Evolutionary conservation across 1,140 invertebrate genomes (phyloP), one percentile per base, ranked within the genome.

Genomic region (Drosophila prosaltans): DNA sequence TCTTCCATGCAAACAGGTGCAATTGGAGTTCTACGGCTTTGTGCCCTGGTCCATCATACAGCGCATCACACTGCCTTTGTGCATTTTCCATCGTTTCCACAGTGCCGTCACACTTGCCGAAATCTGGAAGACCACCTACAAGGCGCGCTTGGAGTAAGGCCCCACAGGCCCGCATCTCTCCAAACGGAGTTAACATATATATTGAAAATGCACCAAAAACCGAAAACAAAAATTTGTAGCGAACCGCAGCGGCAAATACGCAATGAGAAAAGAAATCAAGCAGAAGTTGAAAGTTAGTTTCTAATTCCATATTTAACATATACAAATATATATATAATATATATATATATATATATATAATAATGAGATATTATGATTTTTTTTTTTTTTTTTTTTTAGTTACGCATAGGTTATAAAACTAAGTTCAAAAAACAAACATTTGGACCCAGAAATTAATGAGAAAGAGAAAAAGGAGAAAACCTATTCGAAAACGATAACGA

Each of bases 51-150:
- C 97, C 39, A 95, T 99, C 72, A 96, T 99, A 28, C 97, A 98
- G 90, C 96, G 97, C 77, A 95, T 98, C 69, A 98, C 97, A 79
- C 93, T 99, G 54, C 98, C 98, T 8, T 95, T 99, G 57, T 97
- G 97, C 94, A 99, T 99, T 92, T 99, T 99, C 95, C 97, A 98
- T 93, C 96, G 97, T 74, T 99, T 99, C 95, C 98, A 99, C 93
- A 98, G 98, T 39, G 97, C 97, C 24, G 97, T 99, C 28, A 98
- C 98, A 93, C 95, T 99, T 72, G 98, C 98, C 75, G 98, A 99
- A 93, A 98, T 99, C 70, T 99, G 98, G 98, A 98, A 98, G 93
- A 98, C 98, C 77, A 98, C 97, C 91, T 99, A 99, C 94, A 98
- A 98, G 94, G 96, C 97, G 72, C 95, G 96, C 74, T 93, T 97